Evolutionary conservation across 2,888 invertebrate genomes (phyloP).

Genomic region (Sinopyrophorus schimmeli): DNA sequence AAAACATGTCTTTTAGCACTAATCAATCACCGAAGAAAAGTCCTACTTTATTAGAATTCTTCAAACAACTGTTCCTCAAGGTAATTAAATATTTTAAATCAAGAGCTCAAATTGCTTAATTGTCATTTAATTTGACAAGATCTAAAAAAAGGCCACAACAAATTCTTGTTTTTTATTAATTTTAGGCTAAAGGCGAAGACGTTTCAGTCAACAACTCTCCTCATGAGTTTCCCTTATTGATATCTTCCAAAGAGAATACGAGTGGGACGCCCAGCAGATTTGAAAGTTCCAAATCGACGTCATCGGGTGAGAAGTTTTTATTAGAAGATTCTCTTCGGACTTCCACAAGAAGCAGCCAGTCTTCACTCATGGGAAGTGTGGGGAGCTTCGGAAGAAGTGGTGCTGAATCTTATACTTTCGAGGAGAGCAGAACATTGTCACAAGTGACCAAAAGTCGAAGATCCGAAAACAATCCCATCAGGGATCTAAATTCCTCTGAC

Average conservation of each 20-base stretch:
- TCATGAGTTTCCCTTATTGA: too few species aligned
- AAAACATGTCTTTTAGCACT: too few species aligned
- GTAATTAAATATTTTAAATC: conserved; percentile 7
- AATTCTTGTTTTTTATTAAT: conserved; percentile 9
- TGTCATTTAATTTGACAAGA: too few species aligned
- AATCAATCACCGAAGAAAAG: too few species aligned
- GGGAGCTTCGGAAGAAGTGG: conserved; percentile 11
- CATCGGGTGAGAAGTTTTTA: conserved; percentile 3
- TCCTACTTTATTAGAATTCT: too few species aligned
- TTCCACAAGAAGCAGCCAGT: conserved; percentile 7
- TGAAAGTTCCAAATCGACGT: neutral
- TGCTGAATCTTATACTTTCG: conserved; percentile 6
- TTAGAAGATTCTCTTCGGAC: neutral
- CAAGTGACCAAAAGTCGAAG: neutral
- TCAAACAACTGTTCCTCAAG: conserved; percentile 11
- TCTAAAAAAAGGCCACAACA: too few species aligned
- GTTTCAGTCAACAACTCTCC: too few species aligned
- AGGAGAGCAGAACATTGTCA: too few species aligned
- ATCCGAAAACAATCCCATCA: neutral
- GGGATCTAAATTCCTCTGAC: conserved; percentile 9
- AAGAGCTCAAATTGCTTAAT: too few species aligned
- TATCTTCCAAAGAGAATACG: too few species aligned
- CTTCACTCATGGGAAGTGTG: conserved; percentile 23
- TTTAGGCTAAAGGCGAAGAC: conserved; percentile 14
- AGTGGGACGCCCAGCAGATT: too few species aligned